Base-by-base conservation (phyloP, 2,113 vertebrate species). In the Otocyon megalotis region DNA sequence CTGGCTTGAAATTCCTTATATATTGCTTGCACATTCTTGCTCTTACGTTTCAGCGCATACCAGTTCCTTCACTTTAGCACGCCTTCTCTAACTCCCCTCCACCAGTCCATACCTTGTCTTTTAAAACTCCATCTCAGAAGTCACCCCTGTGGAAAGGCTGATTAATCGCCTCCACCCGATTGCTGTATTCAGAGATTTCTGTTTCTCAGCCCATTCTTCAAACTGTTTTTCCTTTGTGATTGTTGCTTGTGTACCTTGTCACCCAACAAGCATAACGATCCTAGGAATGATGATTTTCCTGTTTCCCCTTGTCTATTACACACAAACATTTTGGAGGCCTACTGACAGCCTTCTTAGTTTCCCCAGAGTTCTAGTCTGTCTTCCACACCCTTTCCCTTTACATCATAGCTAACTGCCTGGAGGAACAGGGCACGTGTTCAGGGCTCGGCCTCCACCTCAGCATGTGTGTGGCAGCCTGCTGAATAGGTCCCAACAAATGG, bases 21-120 rank as follows among this genome's bases (percentile, higher is more conserved):
- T 90, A 96, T 94, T 97, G 85, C 90, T 94, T 90, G n/a, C 53
- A 97, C 88, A 93, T 95, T 97, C 94, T 96, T 97, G 62, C 53
- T 90, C 94, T 88, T 96, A 74, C 74, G 37, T 76, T 96, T 97
- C 89, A 91, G 87, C 67, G 83, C 72, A 80, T 81, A 96, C 50
- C 67, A 87, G 22, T 86, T 88, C 65, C 63, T 93, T 90, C 48
- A 62, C 48, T 88, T 79, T 79, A 94, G 80, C 96, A 71, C 43
- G 58, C 80, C 37, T 86, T 89, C 71, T 71, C 65, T 93, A 53
- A 71, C 30, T 94, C 50, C 74, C 53, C 8, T 77, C 60, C 65
- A 62, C 53, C 26, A 67, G 50, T 77, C 91, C 54, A 83, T 86
- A 60, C 43, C 32, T 84, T 85, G 71, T 91, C 82, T 92, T 94